phyloP scores from a whole-genome alignment of 2,888 invertebrate species.

The Blomia tropicalis region DNA sequence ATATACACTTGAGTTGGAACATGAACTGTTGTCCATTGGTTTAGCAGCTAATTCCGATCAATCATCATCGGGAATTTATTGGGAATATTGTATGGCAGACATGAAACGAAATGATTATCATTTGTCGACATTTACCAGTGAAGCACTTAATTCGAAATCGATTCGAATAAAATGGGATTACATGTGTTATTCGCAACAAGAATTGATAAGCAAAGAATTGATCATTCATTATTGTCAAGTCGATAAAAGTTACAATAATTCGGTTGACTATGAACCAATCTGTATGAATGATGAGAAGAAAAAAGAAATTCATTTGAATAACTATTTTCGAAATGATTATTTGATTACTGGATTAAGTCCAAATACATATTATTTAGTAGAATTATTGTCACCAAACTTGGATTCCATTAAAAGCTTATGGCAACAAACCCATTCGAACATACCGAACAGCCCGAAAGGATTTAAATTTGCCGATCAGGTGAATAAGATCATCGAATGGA shows the following conservation, averaged over 20 bases:
- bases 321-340: not conserved
- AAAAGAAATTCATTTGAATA: not conserved
- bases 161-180: not conserved
- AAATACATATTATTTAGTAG: not conserved
- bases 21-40: not conserved
- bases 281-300: not conserved
- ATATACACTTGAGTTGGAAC: not conserved
- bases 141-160: not conserved
- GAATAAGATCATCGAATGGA: not conserved
- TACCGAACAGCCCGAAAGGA: not conserved
- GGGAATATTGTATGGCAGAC: not conserved
- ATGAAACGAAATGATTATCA: no score
- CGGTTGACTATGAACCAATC: no score
- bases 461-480: not conserved
- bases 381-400: not conserved
- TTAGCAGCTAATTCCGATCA: not conserved
- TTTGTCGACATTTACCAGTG: no score
- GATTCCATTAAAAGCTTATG: not conserved
- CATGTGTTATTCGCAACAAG: not conserved
- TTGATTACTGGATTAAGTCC: not conserved
- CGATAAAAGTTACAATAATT: no score
- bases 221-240: not conserved
- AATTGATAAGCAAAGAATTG: not conserved
- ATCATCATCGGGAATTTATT: not conserved
- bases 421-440: not conserved